A percentile compares a stretch with the other conserved stretches of the same genome.
Conservation (phyloP, 2,113 vertebrate genomes). For the Formicarius rufipectus region DNA sequence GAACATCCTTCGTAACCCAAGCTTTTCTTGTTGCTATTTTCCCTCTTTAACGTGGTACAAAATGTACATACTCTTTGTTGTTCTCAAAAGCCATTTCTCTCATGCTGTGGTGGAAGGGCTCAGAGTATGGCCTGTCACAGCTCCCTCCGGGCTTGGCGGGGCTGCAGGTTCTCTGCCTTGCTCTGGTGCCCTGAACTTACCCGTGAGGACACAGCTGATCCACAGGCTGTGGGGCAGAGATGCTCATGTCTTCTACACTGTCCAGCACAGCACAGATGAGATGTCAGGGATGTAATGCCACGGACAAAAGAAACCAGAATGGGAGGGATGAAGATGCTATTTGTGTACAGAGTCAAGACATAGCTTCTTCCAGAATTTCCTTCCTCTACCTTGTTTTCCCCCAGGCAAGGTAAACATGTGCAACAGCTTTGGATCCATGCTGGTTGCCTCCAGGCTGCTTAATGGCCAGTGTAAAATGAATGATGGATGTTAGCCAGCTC, state of each 20-base stretch:
- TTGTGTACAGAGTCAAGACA: not conserved
- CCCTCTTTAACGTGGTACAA: not conserved
- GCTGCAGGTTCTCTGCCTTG: not conserved
- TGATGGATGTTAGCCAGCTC: not conserved
- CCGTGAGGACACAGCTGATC: not conserved
- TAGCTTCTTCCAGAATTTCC: not conserved
- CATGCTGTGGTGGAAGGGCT: not conserved
- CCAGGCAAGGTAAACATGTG: not conserved
- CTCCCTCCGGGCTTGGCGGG: not conserved
- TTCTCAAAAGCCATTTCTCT: not conserved
- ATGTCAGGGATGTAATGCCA: fast-evolving
- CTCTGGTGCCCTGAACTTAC: not conserved
- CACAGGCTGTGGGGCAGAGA: fast-evolving
- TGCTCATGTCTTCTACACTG: not conserved
- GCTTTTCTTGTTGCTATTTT: slow-evolving; percentile 23
- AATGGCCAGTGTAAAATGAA: slow-evolving; percentile 2
- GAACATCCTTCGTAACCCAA: slow-evolving; percentile 21
- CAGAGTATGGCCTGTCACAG: not conserved
- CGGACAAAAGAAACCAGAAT: not conserved
- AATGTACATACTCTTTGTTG: not conserved
- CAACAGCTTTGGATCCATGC: not conserved
- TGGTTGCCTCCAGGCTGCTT: slow-evolving; percentile 6
- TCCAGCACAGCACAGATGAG: not conserved
- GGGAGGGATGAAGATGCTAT: not conserved
- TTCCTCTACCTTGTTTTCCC: not conserved